Base-by-base conservation (phyloP, 2,797 vertebrate genomes). In the Alfaro cultratus region DNA sequence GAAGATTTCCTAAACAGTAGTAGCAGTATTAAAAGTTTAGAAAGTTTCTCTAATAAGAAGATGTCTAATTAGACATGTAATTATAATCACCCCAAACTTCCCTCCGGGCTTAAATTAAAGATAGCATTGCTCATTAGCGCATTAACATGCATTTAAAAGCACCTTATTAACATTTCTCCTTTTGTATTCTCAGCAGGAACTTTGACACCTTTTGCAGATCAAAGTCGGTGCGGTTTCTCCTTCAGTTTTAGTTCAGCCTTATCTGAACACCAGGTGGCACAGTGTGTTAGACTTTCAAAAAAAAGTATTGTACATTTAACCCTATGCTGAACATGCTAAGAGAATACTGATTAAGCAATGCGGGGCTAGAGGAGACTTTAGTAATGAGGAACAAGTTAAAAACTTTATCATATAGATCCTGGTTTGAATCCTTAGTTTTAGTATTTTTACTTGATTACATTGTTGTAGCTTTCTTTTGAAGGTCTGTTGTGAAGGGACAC, bases 21-120 rank as follows among this genome's bases (percentile, higher is more conserved):
- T 5, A 41, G 36, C 36, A 39, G 18, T 18, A 39, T 67, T 36
- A 67, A 64, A 64, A 64, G 29, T 34, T 64, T 18, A 9, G 4
- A 62, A 64, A 67, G 62, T 67, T 67, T 67, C 62, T 36, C 62
- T 36, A 10, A 21, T 67, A 18, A 67, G 36, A 67, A 39, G 16
- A 36, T 67, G 62, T 39, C 62, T 67, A 67, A 67, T 67, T 67
- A 67, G 34, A 67, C 62, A 39, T 11, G 16, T 23, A 67, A 67
- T 67, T 36, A 67, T 39, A 67, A 67, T 67, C 34, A 67, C 34
- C 18, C 62, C 9, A 67, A 67, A 67, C 16, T 39, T 67, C 34
- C 34, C 62, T 67, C 31, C 9, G 1, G 62, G 18, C 34, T 36
- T 36, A 62, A 62, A 62, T 34, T 16, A 16, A 31, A 62, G n/a